phyloP scores from a whole-genome alignment of 2,113 vertebrate species.

The Semicossyphus pulcher region DNA sequence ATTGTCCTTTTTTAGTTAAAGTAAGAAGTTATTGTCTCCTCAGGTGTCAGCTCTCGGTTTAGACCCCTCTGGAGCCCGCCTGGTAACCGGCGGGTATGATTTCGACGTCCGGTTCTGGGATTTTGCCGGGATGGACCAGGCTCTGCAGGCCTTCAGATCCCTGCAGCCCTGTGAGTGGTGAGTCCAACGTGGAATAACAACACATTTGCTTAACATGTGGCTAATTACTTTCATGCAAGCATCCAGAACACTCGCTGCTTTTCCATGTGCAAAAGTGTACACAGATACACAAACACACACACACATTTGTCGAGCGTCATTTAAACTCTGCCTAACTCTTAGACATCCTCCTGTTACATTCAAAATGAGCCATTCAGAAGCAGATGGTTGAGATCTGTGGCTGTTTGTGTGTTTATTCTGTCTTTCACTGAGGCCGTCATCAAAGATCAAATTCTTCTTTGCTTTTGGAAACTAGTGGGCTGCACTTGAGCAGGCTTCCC shows the following conservation, averaged over 20 bases:
- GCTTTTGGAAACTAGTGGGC: constrained; percentile 76
- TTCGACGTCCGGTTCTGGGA: constrained; percentile 97
- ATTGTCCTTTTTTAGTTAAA: no score
- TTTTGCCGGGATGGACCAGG: constrained; percentile 97
- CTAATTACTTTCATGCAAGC: constrained; percentile 56
- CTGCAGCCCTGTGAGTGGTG: constrained; percentile 97
- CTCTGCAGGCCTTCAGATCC: constrained; percentile 93
- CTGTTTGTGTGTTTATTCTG: constrained; percentile 69
- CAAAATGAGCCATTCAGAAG: constrained; percentile 66
- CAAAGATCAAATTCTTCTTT: constrained; percentile 66
- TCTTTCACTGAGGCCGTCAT: constrained; percentile 57
- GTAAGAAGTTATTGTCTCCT: no score
- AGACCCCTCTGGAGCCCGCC: constrained; percentile 95
- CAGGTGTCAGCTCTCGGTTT: constrained; percentile 95
- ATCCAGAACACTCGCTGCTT: constrained; percentile 31
- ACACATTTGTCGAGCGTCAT: constrained; percentile 52
- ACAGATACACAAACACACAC: constrained; percentile 34
- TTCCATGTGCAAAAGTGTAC: constrained; percentile 40
- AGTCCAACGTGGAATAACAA: constrained; percentile 58
- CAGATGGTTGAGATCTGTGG: constrained; percentile 67
- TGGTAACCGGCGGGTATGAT: constrained; percentile 95
- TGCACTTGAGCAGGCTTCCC: constrained; percentile 70
- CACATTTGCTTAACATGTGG: constrained; percentile 61
- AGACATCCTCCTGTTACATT: constrained; percentile 62
- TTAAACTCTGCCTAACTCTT: constrained; percentile 53